These are phyloP conservation scores for Thunnus maccoyii DNA, from an alignment of 2,113 vertebrate species.

Conservation along the genomic window DNA sequence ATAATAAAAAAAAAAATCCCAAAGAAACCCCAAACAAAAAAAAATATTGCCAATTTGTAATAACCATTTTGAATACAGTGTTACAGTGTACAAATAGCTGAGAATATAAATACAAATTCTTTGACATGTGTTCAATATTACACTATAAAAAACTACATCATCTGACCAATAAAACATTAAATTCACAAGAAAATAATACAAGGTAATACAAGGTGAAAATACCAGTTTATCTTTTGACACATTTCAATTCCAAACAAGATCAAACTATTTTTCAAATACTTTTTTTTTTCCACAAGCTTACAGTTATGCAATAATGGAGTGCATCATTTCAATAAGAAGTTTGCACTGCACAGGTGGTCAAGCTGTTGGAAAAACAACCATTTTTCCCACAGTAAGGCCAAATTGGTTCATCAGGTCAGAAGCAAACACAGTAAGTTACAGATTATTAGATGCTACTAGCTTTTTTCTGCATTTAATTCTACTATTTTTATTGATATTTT, in stretches of 20 bases:
- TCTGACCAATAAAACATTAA: constrained; percentile 40
- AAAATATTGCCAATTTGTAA: constrained; percentile 33
- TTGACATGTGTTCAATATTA: constrained; percentile 54
- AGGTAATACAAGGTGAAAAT: constrained; percentile 33
- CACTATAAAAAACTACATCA: constrained; percentile 52
- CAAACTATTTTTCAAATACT: constrained; percentile 19
- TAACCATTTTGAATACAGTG: constrained; percentile 45
- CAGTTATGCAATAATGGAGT: constrained; percentile 30
- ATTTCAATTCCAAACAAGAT: constrained; percentile 34
- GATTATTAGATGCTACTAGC: background rate
- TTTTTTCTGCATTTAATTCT: background rate
- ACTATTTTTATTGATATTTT: constrained; percentile 15
- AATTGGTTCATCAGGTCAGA: background rate
- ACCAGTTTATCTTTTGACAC: constrained; percentile 30
- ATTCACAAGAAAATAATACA: constrained; percentile 35
- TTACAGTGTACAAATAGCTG: constrained; percentile 64
- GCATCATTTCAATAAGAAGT: constrained; percentile 22
- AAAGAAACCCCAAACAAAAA: constrained; percentile 19
- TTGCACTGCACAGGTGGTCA: constrained; percentile 24
- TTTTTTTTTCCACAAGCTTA: constrained; percentile 27
- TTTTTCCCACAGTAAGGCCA: constrained; percentile 3
- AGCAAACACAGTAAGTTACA: constrained; percentile 12
- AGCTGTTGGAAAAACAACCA: constrained; percentile 19
- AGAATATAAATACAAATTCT: constrained; percentile 74
- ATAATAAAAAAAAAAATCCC: background rate